Percentiles rank a stretch among this genome's conserved stretches.
These are phyloP conservation scores for Lysandra bellargus DNA, from an alignment of 2,888 invertebrate species.

Conservation along the genomic window DNA sequence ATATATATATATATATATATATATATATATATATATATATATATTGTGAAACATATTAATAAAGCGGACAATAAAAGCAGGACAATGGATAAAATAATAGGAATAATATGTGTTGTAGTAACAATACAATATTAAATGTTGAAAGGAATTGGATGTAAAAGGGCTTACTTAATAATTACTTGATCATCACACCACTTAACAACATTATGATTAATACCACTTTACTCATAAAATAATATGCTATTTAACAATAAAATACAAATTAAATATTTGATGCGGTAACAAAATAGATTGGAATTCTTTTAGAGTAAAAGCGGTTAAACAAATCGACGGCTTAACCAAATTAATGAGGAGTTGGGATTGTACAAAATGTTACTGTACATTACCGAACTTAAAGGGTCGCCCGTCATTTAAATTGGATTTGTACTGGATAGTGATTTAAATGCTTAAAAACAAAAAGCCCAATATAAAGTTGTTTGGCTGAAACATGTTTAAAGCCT, in stretches of 20 bases:
- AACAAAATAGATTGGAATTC: slow-evolving; percentile 16
- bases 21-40: too few species aligned
- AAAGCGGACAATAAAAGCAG: background rate
- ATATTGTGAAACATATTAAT: background rate
- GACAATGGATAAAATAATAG: background rate
- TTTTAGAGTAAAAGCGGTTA: slow-evolving; percentile 25
- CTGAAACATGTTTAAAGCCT: background rate
- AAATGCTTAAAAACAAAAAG: background rate
- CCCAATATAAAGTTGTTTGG: background rate
- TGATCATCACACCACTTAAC: background rate
- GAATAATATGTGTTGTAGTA: background rate
- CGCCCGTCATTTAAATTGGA: slow-evolving; percentile 17
- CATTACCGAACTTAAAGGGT: slow-evolving; percentile 23
- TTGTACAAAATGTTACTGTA: slow-evolving; percentile 24
- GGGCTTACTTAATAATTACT: background rate
- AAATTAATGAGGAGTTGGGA: slow-evolving; percentile 27
- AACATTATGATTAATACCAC: background rate
- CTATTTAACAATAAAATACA: background rate
- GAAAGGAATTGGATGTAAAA: background rate
- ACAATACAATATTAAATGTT: background rate
- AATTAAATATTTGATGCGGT: slow-evolving; percentile 2
- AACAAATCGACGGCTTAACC: slow-evolving; percentile 29
- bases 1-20: too few species aligned
- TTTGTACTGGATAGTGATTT: background rate
- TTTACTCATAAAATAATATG: background rate